Evolutionary conservation across 2,888 invertebrate genomes (phyloP), one percentile per base, ranked within the genome.

Genomic region (Callyntrura guangdongensis): DNA sequence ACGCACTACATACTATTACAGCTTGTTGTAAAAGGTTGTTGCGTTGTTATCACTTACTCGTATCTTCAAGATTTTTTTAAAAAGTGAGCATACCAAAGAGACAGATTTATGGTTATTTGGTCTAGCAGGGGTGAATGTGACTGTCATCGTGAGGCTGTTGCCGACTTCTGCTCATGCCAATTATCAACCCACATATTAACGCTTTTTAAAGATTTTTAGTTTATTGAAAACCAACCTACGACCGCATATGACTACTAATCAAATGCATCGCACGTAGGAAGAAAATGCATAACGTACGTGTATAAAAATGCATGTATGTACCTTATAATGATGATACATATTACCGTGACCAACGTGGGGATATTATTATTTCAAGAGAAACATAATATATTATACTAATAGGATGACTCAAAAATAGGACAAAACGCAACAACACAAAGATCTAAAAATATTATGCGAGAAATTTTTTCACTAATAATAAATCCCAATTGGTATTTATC

Each of bases 391-490:
- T 14, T 17, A 14, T 25, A 67, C 11, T 20, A 67, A 25, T 77
- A 25, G 25, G 25, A 25, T 47, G 11, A 20, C 22, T 14, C 8
- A 12, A 56, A 77, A 77, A 61, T 61, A 61, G 61, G 61, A 59
- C 61, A 22, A 82, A 61, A 17, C 20, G 14, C 11, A 59, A 49
- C 45, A 61, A 27, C 81, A 27, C 27, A 61, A 61, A 61, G 82
- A 36, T 25, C 20, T 56, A 45, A 59, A 82, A 6, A n/a, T 25
- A 36, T 36, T 36, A 6, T 49, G 64, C 64, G 22, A 64, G 83
- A 83, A 83, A 67, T 64, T 67, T 83, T 83, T 25, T 83, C 12
- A 9, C 64, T 64, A 67, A 64, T 67, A 67, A 83, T 77, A 53
- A 64, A 22, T 59, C n/a, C 4, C 36, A 4, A 53, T 53, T 36